These are phyloP conservation scores for Margaritifera margaritifera DNA, from an alignment of 2,888 invertebrate species.

Conservation along the genomic window DNA sequence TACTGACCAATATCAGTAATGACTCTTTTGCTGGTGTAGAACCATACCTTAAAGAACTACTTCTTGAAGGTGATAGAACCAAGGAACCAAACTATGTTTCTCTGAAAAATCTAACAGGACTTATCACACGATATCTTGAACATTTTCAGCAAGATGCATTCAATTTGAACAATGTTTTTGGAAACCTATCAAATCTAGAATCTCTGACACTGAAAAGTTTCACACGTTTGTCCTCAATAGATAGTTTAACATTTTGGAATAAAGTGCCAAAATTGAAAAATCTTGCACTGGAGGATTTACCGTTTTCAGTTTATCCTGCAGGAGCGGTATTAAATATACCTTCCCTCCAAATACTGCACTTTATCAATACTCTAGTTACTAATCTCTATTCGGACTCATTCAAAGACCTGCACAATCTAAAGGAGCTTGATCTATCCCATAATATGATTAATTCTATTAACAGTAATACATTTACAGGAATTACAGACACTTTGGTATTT, in stretches of 20 bases:
- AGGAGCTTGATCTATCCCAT: conserved; percentile 13
- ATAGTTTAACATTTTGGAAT: conserved; percentile 10
- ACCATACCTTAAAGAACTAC: conserved; percentile 85
- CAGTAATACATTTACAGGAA: conserved; percentile 18
- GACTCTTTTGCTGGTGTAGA: conserved; percentile 88
- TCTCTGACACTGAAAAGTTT: conserved; percentile 33
- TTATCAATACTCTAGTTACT: conserved; percentile 18
- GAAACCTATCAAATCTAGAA: conserved; percentile 32
- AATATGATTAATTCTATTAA: conserved; percentile 16
- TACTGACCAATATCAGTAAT: conserved; percentile 85
- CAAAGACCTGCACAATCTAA: conserved; percentile 13
- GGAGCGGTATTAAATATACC: conserved; percentile 13
- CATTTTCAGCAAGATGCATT: conserved; percentile 25
- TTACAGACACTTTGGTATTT: conserved; percentile 22
- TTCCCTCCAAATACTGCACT: conserved; percentile 10
- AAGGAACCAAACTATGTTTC: conserved; percentile 26
- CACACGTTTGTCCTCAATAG: conserved; percentile 10
- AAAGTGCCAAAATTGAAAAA: conserved; percentile 8
- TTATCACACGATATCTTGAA: conserved; percentile 38
- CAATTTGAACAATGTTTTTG: conserved; percentile 12
- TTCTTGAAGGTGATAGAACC: conserved; percentile 75
- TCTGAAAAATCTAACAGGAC: conserved; percentile 28
- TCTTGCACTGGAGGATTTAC: conserved; percentile 11
- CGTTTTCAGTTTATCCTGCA: conserved; percentile 19
- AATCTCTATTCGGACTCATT: conserved; percentile 15